Evolutionary conservation across 2,113 vertebrate species (phyloP).

Genomic region (Geothlypis trichas): DNA sequence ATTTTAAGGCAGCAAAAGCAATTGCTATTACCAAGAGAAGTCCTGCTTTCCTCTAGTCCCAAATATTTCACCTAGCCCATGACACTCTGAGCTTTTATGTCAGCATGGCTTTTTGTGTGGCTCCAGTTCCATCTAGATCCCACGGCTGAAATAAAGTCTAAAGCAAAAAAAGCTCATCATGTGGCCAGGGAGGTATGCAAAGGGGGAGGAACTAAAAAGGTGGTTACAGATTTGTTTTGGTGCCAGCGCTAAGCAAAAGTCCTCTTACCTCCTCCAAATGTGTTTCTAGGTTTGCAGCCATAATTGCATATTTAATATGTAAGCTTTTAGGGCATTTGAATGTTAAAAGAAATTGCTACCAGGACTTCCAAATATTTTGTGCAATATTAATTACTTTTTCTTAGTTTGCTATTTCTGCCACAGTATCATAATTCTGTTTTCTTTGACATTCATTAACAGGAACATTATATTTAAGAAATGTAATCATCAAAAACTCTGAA

Average conservation of each 20-base stretch:
- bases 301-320: neutral
- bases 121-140: neutral
- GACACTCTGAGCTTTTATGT: neutral
- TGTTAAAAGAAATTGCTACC: neutral
- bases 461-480: neutral
- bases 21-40: neutral
- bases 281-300: neutral
- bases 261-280: neutral
- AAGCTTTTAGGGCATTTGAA: neutral
- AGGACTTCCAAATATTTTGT: neutral
- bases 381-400: neutral
- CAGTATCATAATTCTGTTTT: neutral
- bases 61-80: neutral
- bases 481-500: neutral
- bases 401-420: neutral
- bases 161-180: neutral
- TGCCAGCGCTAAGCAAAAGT: neutral
- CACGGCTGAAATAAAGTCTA: neutral
- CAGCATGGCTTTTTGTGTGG: neutral
- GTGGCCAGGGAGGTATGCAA: neutral
- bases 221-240: neutral
- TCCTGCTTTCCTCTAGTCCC: neutral
- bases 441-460: neutral
- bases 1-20: neutral
- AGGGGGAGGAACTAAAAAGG: neutral